phyloP scores from a whole-genome alignment of 2,113 vertebrate species.

The Daphoenositta chrysoptera region DNA sequence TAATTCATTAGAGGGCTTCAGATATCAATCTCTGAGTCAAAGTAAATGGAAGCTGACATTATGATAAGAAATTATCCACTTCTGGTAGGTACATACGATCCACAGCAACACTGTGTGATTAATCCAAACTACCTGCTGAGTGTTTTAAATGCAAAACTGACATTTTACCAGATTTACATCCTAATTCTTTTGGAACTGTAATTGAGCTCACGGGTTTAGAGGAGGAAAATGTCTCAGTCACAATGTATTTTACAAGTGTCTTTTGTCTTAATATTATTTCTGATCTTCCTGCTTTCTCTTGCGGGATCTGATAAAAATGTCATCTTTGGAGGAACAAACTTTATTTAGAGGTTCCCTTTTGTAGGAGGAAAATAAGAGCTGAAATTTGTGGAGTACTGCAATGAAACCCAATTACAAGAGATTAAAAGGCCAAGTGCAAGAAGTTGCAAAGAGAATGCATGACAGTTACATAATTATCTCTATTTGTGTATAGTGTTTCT shows the following conservation, averaged over 20 bases:
- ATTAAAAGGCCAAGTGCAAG: background rate
- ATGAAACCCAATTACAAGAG: background rate
- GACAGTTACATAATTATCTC: background rate
- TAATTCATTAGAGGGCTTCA: constrained; percentile 1
- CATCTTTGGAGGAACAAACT: background rate
- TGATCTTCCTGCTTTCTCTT: background rate
- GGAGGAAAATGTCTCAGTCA: background rate
- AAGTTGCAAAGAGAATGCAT: background rate
- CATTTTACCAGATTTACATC: background rate
- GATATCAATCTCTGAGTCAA: constrained; percentile 13
- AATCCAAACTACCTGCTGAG: background rate
- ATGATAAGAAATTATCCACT: background rate
- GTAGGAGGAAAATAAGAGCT: background rate
- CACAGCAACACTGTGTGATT: background rate
- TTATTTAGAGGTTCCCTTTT: background rate
- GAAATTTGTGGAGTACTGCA: background rate
- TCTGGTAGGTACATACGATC: background rate
- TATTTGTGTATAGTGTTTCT: background rate
- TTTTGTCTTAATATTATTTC: background rate
- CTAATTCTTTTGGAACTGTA: background rate
- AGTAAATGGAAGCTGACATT: constrained; percentile 4
- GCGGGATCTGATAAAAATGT: background rate
- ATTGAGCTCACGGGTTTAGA: background rate
- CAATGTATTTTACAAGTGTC: background rate
- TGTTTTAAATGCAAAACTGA: constrained; percentile 10